Conservation (phyloP, 2,797 vertebrate genomes). For the Mus caroli region DNA sequence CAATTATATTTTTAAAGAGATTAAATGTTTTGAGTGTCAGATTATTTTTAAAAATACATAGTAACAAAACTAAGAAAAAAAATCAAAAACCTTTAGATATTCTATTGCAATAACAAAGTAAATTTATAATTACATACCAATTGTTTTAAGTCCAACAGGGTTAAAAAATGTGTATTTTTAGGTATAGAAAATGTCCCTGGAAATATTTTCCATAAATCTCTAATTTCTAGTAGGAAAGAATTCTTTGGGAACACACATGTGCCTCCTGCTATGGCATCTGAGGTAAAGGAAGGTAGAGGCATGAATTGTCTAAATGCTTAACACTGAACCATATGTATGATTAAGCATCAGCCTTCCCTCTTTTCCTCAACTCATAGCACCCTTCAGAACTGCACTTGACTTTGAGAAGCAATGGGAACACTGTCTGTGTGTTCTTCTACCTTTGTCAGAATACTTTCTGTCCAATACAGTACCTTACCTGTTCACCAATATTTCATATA, state of each 20-base stretch:
- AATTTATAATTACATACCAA: not conserved
- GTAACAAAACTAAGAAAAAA: slow-evolving; percentile 65
- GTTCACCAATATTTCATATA: not conserved
- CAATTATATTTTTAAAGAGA: slow-evolving; percentile 59
- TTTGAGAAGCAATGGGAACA: not conserved
- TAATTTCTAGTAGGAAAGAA: slow-evolving; percentile 27
- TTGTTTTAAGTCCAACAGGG: slow-evolving; percentile 30
- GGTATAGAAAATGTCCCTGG: not conserved
- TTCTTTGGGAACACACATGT: not conserved
- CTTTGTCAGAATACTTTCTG: slow-evolving; percentile 19
- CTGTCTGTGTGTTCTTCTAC: not conserved
- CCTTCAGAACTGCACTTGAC: not conserved
- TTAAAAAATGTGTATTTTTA: slow-evolving; percentile 41
- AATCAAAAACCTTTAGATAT: slow-evolving; percentile 46
- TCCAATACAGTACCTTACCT: not conserved
- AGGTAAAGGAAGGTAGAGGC: not conserved
- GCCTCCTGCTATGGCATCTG: not conserved
- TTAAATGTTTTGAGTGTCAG: slow-evolving; percentile 27
- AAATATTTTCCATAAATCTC: slow-evolving; percentile 27
- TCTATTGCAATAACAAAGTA: slow-evolving; percentile 54
- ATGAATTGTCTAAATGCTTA: not conserved
- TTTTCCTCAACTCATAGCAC: not conserved
- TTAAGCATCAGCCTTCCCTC: not conserved
- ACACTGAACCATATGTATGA: not conserved
- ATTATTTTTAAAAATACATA: slow-evolving; percentile 39